A percentile compares a stretch with the other conserved stretches of the same genome.
Evolutionary conservation across 2,797 vertebrate genomes (phyloP).

Genomic region (Liparis tanakae): DNA sequence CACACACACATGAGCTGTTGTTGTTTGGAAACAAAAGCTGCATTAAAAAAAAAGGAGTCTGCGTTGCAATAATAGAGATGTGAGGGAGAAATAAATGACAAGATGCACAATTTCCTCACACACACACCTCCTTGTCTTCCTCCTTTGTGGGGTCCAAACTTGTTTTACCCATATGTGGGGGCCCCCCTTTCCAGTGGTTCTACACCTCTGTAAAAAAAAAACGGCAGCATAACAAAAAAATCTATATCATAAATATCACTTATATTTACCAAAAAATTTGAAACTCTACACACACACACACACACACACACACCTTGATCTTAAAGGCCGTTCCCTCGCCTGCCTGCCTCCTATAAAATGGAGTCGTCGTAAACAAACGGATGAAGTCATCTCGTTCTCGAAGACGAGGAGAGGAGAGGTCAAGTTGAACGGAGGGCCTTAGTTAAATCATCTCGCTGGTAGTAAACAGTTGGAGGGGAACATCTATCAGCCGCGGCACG

Average conservation of each 20-base stretch:
- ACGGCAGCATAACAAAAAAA: no score
- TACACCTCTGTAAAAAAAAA: no score
- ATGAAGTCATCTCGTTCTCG: slow-evolving; percentile 77
- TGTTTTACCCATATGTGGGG: no score
- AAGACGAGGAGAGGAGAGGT: slow-evolving; percentile 71
- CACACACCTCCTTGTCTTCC: neutral
- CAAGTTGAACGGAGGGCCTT: slow-evolving; percentile 70
- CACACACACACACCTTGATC: slow-evolving; percentile 26
- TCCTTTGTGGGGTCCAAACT: no score
- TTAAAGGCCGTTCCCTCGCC: slow-evolving; percentile 42
- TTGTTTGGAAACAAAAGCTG: slow-evolving; percentile 55
- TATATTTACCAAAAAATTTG: no score
- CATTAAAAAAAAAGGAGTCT: slow-evolving; percentile 28
- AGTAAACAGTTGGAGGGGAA: slow-evolving; percentile 81
- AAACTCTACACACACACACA: no score
- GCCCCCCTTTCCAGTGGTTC: no score
- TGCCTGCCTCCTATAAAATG: slow-evolving; percentile 63
- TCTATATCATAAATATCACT: no score
- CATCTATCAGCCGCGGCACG: slow-evolving; percentile 82
- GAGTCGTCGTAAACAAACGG: slow-evolving; percentile 73
- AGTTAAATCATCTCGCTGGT: slow-evolving; percentile 82
- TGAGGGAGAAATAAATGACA: neutral
- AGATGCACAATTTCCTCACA: slow-evolving; percentile 3
- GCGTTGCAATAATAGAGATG: slow-evolving; percentile 21
- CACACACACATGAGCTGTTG: slow-evolving; percentile 31